These are phyloP conservation scores for Sander lucioperca DNA, from an alignment of 2,113 vertebrate species.

Conservation along the genomic window DNA sequence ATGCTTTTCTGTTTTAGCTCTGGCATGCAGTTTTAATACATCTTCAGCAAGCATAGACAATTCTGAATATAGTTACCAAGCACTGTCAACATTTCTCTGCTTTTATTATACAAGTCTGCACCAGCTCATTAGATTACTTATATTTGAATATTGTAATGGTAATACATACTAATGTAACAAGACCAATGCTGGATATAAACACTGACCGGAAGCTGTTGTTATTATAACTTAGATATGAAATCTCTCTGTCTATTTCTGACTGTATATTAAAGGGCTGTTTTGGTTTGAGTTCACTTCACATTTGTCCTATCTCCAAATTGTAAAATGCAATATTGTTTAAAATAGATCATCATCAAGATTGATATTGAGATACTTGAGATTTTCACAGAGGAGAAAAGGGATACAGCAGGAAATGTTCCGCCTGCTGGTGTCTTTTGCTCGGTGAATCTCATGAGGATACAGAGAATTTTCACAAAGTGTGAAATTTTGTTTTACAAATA, in stretches of 20 bases:
- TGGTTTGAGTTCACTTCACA: conserved; percentile 37
- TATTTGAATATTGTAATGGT: conserved; percentile 42
- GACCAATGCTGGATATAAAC: conserved; percentile 24
- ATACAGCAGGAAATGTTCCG: neutral
- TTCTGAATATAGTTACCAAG: conserved; percentile 28
- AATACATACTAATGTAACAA: conserved; percentile 4
- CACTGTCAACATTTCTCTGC: conserved; percentile 20
- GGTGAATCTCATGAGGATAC: neutral
- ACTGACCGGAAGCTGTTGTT: conserved; percentile 32
- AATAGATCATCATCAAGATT: conserved; percentile 54
- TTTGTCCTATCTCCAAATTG: conserved; percentile 37
- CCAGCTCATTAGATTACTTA: conserved; percentile 39
- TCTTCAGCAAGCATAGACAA: conserved; percentile 22
- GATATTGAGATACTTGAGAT: conserved; percentile 36
- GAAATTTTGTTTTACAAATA: too few species aligned
- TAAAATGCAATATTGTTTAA: conserved; percentile 33
- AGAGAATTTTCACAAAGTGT: too few species aligned
- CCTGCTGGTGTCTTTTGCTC: neutral
- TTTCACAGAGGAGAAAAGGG: conserved; percentile 1
- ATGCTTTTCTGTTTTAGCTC: conserved; percentile 29
- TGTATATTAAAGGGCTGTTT: conserved; percentile 27
- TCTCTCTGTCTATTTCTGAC: conserved; percentile 8
- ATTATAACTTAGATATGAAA: conserved; percentile 38
- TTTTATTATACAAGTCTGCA: conserved; percentile 35
- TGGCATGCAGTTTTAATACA: conserved; percentile 43